phyloP scores from a whole-genome alignment of 2,888 invertebrate genomes.

The Amphipoea lucens region DNA sequence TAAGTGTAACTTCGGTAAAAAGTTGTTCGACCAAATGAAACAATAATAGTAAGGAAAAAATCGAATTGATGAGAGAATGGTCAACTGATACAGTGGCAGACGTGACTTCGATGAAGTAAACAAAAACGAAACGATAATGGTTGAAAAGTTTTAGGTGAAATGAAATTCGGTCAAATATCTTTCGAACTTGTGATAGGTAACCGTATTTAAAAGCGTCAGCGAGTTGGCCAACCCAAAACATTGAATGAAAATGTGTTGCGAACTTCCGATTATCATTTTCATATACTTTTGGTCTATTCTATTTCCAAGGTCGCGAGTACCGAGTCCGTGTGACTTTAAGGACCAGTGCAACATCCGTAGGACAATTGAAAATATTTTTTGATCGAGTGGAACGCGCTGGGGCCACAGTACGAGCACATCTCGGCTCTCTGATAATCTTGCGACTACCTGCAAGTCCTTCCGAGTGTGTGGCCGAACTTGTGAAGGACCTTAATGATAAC shows the following conservation, averaged over 20 bases:
- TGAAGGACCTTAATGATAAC: slow-evolving; percentile 75
- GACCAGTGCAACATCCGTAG: neutral
- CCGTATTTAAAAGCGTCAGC: neutral
- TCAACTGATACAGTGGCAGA: no score
- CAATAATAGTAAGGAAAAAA: no score
- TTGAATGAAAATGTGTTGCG: neutral
- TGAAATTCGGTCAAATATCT: no score
- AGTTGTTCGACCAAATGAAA: no score
- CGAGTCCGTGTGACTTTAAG: slow-evolving; percentile 77
- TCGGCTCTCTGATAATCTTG: slow-evolving; percentile 81
- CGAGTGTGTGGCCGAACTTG: slow-evolving; percentile 72
- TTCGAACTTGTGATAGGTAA: no score
- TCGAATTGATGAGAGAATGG: no score
- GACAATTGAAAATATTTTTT: slow-evolving; percentile 65
- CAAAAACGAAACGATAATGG: no score
- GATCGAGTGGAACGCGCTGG: slow-evolving; percentile 70
- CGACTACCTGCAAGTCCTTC: slow-evolving; percentile 80
- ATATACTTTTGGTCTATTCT: neutral
- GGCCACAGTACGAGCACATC: slow-evolving; percentile 78
- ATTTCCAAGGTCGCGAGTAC: slow-evolving; percentile 75
- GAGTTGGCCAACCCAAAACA: neutral
- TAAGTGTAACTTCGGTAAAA: no score
- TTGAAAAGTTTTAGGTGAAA: no score
- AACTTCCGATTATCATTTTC: neutral
- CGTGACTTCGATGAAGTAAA: no score